Percentiles rank a stretch among this genome's conserved stretches.
These are phyloP conservation scores for Spodoptera littoralis DNA, from an alignment of 2,888 invertebrate genomes.

Conservation along the genomic window DNA sequence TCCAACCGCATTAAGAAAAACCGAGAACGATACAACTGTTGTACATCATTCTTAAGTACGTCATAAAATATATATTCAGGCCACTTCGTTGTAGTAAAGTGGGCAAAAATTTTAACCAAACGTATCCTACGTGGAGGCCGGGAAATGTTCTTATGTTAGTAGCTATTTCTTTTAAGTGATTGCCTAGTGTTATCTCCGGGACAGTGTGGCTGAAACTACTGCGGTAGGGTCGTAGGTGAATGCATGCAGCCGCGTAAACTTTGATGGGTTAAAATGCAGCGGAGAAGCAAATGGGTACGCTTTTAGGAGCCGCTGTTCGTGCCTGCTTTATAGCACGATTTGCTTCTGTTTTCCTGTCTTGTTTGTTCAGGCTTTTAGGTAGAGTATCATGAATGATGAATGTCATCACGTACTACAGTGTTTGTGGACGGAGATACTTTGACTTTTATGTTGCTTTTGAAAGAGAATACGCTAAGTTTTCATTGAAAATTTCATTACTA, in stretches of 20 bases:
- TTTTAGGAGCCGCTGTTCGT: constrained; percentile 6
- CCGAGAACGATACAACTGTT: constrained; percentile 15
- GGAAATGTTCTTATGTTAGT: constrained; percentile 25
- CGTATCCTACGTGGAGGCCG: constrained; percentile 10
- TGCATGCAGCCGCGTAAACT: constrained; percentile 20
- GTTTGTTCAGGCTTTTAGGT: too few species aligned
- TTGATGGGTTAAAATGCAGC: constrained; percentile 28
- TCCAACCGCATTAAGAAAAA: constrained; percentile 9
- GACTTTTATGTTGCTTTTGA: too few species aligned
- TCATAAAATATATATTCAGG: constrained; percentile 39
- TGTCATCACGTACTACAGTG: too few species aligned
- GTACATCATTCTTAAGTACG: constrained; percentile 37
- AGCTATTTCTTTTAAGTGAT: constrained; percentile 21
- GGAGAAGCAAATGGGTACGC: background rate
- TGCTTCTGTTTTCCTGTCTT: too few species aligned
- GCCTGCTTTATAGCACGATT: too few species aligned
- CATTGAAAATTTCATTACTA: too few species aligned
- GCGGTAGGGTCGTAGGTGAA: constrained; percentile 13
- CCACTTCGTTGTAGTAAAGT: constrained; percentile 29
- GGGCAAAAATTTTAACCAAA: constrained; percentile 30
- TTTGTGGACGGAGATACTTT: too few species aligned
- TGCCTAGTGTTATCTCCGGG: constrained; percentile 8
- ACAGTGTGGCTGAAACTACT: constrained; percentile 9
- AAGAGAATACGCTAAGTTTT: too few species aligned
- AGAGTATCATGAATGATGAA: too few species aligned